Conservation (phyloP, 1,140 invertebrate species). For the Ylistrum balloti region DNA sequence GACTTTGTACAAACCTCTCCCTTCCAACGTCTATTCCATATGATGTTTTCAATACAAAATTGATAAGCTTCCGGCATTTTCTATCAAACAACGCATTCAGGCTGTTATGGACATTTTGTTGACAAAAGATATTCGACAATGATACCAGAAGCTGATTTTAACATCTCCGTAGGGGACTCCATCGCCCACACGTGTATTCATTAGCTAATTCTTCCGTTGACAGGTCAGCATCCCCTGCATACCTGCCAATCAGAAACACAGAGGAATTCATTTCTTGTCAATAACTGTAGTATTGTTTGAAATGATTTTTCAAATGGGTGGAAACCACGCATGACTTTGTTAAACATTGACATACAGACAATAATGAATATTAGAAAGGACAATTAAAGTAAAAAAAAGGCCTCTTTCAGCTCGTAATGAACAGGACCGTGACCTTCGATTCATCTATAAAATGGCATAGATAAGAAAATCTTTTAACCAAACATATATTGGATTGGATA, state of each 20-base stretch:
- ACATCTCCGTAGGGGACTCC: neutral
- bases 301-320: neutral
- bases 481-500: no score
- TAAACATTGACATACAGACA: neutral
- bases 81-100: neutral
- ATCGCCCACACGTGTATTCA: slow-evolving; percentile 1
- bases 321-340: neutral
- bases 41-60: slow-evolving; percentile 6
- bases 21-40: neutral
- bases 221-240: neutral
- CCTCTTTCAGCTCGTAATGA: no score
- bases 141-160: neutral
- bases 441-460: no score
- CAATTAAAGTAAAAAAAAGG: no score
- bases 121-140: neutral
- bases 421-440: no score
- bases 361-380: no score
- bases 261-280: neutral
- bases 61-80: neutral
- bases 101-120: neutral
- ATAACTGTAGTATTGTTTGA: neutral
- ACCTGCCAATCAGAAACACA: neutral
- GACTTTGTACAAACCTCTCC: neutral
- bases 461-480: no score
- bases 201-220: neutral